Evolutionary conservation across 2,888 invertebrate species (phyloP), one percentile per base, ranked within the genome.

Genomic region (Netelia melanura): DNA sequence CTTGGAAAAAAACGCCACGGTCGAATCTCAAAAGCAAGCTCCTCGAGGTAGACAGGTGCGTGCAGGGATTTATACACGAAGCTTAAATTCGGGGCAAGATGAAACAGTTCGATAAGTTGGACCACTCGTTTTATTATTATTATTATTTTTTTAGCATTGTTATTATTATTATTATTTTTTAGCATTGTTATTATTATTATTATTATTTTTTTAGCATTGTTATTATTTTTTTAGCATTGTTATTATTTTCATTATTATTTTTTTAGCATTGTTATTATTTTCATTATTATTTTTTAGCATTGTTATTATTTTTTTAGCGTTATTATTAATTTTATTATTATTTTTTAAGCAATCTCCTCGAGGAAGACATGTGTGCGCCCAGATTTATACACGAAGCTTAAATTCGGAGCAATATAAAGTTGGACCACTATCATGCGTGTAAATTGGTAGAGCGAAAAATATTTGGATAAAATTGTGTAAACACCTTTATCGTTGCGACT

Each of bases 11-110:
- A 68, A 68, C 68, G 25, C 52, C 23, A 21, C 52, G 52, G 21
- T 52, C 68, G 25, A 52, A 68, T 68, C 68, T 68, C 52, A 25
- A 68, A 52, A 48, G 52, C 52, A 68, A 23, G 48, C 52, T 25
- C 61, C 10, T 10, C 17, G 23, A 11, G 48, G 17, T 17, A 17
- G 17, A 11, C 11, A 52, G 21, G 25, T 52, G 44, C 2, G 44
- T 52, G 25, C 44, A 25, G 2, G 17, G n/a, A 56, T 56, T n/a
- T 56, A n/a, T 56, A 52, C 52, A 52, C 30, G 30, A 30, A 30
- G 30, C 30, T 56, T 56, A 56, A 8, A 56, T 48, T 48, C 11
- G 11, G 9, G 48, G 48, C 11, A 48, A 48, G 1, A 48, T 48
- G 48, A 9, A 30, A 3, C 30, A 30, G 30, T 2, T 30, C 30